Base-by-base conservation (phyloP, 2,113 vertebrate species). In the Serinus canaria region DNA sequence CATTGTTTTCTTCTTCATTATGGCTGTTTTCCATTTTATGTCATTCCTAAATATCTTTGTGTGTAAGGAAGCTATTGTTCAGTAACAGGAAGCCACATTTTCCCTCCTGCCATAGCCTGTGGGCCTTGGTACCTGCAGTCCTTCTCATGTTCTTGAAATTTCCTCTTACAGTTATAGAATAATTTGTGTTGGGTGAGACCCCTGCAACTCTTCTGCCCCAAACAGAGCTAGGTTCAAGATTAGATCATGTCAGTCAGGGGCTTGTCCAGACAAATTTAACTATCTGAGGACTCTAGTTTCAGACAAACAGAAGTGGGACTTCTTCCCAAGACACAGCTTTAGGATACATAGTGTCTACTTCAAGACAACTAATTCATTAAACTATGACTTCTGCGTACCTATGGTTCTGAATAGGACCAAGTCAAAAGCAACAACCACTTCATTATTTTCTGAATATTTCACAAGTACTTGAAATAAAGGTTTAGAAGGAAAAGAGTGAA, bases 191-290 rank as follows among this genome's bases (percentile, higher is more conserved):
- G 58, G 20, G 7, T 58, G 23, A 67, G 10, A 62, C 5, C 2
- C 13, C 25, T 43, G 35, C 8, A 5, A 35, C 10, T 19, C 11
- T 69, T 37, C 43, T 69, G 28, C 14, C 68, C 33, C 30, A 87
- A 50, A 47, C 11, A 63, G 49, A 6, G 13, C 19, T 73, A 31
- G 56, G 13, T 76, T 83, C 37, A 69, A 37, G 9, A 28, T n/a
- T 39, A n/a, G 20, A 37, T 55, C 25, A 6, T 43, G 4, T 49
- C 3, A 1, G 27, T 3, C 0, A 0, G 8, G 4, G 30, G 41
- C n/a, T 53, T 53, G 6, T 80, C 23, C 19, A 46, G 17, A 11
- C 3, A 1, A 83, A 44, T 78, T 46, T 46, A 92, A 35, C n/a
- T 13, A 66, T 46, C 43, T 87, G 28, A 49, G 43, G 7, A 53